Evolutionary conservation across 2,888 invertebrate genomes (phyloP).

Genomic region (Pollenia angustigena): DNA sequence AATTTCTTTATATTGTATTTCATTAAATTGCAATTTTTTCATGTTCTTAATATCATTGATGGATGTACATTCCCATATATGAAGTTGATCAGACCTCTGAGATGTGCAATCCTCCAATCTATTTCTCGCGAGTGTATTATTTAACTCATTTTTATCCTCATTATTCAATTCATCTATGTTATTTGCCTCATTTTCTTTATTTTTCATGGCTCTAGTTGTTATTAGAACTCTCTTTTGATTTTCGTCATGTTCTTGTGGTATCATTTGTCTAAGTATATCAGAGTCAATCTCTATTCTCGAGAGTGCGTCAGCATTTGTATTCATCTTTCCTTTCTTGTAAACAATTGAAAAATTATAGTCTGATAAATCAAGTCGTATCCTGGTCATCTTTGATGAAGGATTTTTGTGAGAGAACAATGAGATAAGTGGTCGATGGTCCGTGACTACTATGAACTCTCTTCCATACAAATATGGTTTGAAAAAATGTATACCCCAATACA

Average conservation of each 20-base stretch:
- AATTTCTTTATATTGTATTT: too few relatives aligned
- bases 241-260: not conserved
- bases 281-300: constrained; percentile 2
- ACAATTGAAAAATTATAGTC: constrained; percentile 8
- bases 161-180: too few relatives aligned
- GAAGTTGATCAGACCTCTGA: too few relatives aligned
- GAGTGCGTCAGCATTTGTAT: constrained; percentile 11
- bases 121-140: too few relatives aligned
- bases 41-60: too few relatives aligned
- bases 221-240: not conserved
- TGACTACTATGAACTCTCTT: constrained; percentile 2
- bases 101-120: too few relatives aligned
- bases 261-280: constrained; percentile 12
- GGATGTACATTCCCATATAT: too few relatives aligned
- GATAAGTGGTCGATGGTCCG: not conserved
- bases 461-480: constrained; percentile 22
- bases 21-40: too few relatives aligned
- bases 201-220: constrained; percentile 1
- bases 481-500: constrained; percentile 2
- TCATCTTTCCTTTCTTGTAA: not conserved
- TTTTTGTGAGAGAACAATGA: not conserved
- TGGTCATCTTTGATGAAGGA: constrained; percentile 13
- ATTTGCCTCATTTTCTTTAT: not conserved
- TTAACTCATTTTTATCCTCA: too few relatives aligned
- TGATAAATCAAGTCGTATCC: not conserved